Evolutionary conservation across 2,113 vertebrate genomes (phyloP).

Genomic region (Leptobrachium leishanense): DNA sequence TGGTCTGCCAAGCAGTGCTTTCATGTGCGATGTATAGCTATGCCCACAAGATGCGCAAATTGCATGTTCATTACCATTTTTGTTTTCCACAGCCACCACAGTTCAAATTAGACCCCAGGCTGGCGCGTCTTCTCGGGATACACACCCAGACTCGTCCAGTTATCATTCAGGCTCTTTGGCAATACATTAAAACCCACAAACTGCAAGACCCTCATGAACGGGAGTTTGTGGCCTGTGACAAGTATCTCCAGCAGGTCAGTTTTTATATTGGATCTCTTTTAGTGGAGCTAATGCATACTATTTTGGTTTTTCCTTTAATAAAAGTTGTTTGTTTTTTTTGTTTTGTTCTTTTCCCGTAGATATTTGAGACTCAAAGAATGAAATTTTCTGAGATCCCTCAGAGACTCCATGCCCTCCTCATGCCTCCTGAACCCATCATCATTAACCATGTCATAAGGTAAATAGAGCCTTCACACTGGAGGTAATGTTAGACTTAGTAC

Average conservation of each 20-base stretch:
- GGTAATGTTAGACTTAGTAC: neutral
- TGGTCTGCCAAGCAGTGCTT: no score
- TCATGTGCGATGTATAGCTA: no score
- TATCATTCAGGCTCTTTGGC: slow-evolving; percentile 89
- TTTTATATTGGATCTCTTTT: neutral
- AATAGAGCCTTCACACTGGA: slow-evolving; percentile 8
- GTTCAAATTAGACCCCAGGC: slow-evolving; percentile 83
- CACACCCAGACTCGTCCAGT: slow-evolving; percentile 87
- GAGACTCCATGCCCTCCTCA: slow-evolving; percentile 89
- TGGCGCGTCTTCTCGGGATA: slow-evolving; percentile 85
- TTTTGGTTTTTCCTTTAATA: no score
- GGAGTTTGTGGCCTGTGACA: slow-evolving; percentile 87
- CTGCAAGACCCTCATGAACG: slow-evolving; percentile 87
- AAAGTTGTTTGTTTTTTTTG: no score
- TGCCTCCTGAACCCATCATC: slow-evolving; percentile 99
- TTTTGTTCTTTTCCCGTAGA: slow-evolving; percentile 61
- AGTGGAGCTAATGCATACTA: neutral
- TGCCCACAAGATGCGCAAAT: no score
- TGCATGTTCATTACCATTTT: no score
- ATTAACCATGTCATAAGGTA: slow-evolving; percentile 98
- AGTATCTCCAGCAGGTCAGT: slow-evolving; percentile 85
- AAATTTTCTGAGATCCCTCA: slow-evolving; percentile 90
- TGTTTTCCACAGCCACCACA: slow-evolving; percentile 70
- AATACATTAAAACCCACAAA: slow-evolving; percentile 89
- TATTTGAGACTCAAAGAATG: slow-evolving; percentile 85